Conservation (phyloP, 2,797 vertebrate genomes). For the Gymnodraco acuticeps region DNA sequence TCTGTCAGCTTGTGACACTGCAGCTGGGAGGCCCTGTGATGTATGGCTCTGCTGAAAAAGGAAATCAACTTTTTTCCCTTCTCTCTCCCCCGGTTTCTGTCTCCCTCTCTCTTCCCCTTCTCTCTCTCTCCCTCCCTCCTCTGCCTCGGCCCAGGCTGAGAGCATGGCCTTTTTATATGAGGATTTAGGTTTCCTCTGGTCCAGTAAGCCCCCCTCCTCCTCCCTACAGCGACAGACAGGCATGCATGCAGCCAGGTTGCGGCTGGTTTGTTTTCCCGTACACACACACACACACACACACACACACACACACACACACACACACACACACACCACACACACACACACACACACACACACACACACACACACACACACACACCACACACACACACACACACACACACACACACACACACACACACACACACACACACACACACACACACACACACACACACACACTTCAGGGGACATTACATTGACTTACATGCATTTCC, state of each 20-base stretch:
- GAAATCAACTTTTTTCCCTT: constrained; percentile 92
- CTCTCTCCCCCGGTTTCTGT: constrained; percentile 46
- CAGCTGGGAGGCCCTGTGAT: constrained; percentile 97
- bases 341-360: no score
- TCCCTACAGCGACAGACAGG: constrained; percentile 50
- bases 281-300: constrained; percentile 46
- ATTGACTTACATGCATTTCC: no score
- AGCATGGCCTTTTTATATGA: constrained; percentile 93
- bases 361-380: no score
- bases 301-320: constrained; percentile 53
- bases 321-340: constrained; percentile 21
- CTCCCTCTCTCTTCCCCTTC: constrained; percentile 60
- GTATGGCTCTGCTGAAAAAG: constrained; percentile 95
- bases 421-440: no score
- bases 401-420: no score
- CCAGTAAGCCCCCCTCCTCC: constrained; percentile 59
- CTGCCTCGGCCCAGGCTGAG: constrained; percentile 84
- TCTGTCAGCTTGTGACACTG: constrained; percentile 98
- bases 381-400: no score
- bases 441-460: no score
- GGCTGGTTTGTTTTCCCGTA: constrained; percentile 55
- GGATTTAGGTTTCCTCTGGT: constrained; percentile 94
- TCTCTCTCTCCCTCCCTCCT: constrained; percentile 54
- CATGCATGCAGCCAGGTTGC: constrained; percentile 67
- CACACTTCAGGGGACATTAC: no score